Percentiles rank a stretch among this genome's conserved stretches.
Conservation (phyloP, 1,140 invertebrate genomes). For the Pararge aegeria region DNA sequence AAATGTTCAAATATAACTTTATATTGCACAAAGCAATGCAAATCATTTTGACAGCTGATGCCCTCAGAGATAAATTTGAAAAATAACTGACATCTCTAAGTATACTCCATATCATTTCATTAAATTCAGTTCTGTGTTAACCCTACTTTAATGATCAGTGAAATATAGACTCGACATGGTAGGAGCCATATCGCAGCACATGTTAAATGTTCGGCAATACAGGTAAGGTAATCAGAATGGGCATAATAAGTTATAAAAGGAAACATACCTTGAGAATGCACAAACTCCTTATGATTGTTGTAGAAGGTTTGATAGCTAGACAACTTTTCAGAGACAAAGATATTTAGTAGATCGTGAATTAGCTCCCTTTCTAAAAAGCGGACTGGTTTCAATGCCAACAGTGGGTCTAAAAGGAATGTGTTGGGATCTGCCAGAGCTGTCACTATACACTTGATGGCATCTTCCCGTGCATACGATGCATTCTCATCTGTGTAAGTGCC, state of each 20-base stretch:
- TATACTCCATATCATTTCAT: too few relatives aligned
- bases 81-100: too few relatives aligned
- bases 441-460: conserved; percentile 97
- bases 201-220: neutral
- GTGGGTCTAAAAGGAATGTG: conserved; percentile 96
- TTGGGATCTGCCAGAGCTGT: conserved; percentile 96
- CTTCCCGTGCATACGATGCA: conserved; percentile 96
- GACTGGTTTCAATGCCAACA: conserved; percentile 96
- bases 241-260: neutral
- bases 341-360: conserved; percentile 96
- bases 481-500: conserved; percentile 98
- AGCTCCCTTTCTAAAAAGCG: conserved; percentile 96
- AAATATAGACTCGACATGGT: too few relatives aligned
- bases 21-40: too few relatives aligned
- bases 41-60: too few relatives aligned
- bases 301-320: conserved; percentile 95
- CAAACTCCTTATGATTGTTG: conserved; percentile 95
- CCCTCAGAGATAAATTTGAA: too few relatives aligned
- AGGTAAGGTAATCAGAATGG: too few relatives aligned
- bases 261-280: conserved; percentile 88
- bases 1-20: too few relatives aligned
- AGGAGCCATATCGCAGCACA: too few relatives aligned
- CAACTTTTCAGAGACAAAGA: conserved; percentile 97
- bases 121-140: too few relatives aligned
- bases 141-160: too few relatives aligned